Evolutionary conservation across 2,888 invertebrate species (phyloP).

Genomic region (Barypeithes pellucidus): DNA sequence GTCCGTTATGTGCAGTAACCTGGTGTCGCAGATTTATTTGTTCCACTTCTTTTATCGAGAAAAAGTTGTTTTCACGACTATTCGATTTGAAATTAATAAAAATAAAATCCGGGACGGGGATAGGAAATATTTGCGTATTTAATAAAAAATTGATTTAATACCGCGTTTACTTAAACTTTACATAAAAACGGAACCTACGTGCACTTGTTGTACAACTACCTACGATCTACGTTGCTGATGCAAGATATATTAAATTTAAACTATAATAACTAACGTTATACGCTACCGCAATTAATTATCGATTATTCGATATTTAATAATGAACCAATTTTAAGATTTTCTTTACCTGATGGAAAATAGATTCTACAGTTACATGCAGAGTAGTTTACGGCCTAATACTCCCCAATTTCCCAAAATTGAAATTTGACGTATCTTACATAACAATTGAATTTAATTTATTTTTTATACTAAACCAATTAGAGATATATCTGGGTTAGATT

Average conservation of each 20-base stretch:
- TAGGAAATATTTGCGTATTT: neutral
- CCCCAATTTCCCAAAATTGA: too few species aligned
- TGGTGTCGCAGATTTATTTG: slow-evolving; percentile 41
- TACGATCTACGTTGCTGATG: neutral
- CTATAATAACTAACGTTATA: neutral
- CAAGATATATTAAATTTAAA: neutral
- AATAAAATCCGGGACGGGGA: neutral
- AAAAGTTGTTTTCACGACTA: slow-evolving; percentile 31
- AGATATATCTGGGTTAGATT: too few species aligned
- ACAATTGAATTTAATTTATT: too few species aligned
- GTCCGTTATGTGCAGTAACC: slow-evolving; percentile 31
- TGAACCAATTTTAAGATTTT: too few species aligned
- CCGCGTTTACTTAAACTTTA: neutral
- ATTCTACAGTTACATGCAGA: too few species aligned
- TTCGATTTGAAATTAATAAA: slow-evolving; percentile 17
- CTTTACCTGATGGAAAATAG: too few species aligned
- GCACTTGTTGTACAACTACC: neutral
- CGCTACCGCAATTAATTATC: too few species aligned
- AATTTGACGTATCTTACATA: too few species aligned
- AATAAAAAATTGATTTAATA: neutral
- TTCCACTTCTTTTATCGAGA: slow-evolving; percentile 36
- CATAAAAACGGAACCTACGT: neutral
- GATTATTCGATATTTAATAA: too few species aligned
- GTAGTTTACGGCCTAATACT: too few species aligned
- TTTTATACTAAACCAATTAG: too few species aligned